phyloP scores from a whole-genome alignment of 2,888 invertebrate species.

The Drosophila sordidula region DNA sequence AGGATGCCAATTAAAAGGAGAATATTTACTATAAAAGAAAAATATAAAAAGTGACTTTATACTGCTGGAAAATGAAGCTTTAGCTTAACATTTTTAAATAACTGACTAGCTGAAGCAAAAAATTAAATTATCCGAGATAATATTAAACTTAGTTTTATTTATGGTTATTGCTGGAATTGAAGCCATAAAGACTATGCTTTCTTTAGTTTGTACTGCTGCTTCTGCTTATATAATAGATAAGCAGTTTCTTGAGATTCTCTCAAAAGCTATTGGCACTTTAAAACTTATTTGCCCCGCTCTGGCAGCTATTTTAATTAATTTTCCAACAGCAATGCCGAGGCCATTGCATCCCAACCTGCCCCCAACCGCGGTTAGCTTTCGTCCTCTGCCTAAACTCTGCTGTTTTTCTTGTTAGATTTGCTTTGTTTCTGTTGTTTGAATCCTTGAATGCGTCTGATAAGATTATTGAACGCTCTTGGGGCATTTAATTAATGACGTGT shows the following conservation, averaged over 20 bases:
- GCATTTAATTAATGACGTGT: slow-evolving; percentile 71
- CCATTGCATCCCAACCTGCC: not conserved
- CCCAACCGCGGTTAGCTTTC: not conserved
- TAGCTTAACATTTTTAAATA: not conserved
- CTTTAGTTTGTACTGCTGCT: slow-evolving; percentile 1
- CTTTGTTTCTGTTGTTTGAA: slow-evolving; percentile 1
- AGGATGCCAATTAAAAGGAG: not conserved
- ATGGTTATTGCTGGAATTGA: slow-evolving; percentile 1
- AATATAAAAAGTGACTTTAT: not conserved
- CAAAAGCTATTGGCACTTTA: slow-evolving; percentile 20
- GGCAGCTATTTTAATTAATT: slow-evolving; percentile 67
- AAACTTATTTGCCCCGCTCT: slow-evolving; percentile 19
- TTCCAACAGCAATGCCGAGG: slow-evolving; percentile 16
- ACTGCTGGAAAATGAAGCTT: not conserved
- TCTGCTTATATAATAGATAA: slow-evolving; percentile 2
- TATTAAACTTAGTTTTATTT: not conserved
- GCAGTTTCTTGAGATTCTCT: slow-evolving; percentile 2
- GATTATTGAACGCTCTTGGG: slow-evolving; percentile 44
- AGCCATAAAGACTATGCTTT: not conserved
- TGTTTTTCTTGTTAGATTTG: not conserved
- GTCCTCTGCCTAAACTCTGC: slow-evolving; percentile 1
- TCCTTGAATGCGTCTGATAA: slow-evolving; percentile 18
- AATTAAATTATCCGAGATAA: not conserved
- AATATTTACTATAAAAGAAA: not conserved
- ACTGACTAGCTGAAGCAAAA: not conserved